Evolutionary conservation across 2,113 vertebrate genomes (phyloP), one percentile per base, ranked within the genome.

Genomic region (Phainopepla nitens): DNA sequence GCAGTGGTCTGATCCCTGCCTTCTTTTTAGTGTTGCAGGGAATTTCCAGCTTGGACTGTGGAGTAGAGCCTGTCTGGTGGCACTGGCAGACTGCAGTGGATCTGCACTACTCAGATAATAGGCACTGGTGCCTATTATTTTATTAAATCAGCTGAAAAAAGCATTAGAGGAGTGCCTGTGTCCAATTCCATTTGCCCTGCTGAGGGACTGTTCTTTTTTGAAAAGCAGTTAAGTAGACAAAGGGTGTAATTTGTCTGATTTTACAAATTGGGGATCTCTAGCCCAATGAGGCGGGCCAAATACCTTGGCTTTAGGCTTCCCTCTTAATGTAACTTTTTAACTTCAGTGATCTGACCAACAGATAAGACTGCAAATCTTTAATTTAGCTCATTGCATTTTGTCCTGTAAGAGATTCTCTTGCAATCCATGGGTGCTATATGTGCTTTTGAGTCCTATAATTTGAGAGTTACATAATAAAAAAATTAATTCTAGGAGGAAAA

Each of bases 401-500:
- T 75, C 35, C 2, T 22, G 27, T 60, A 80, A 54, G 5, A 44
- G 29, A 39, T 58, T 49, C 41, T 45, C 17, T 36, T 82, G 15
- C 24, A 53, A 1, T 66, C 39, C 12, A 2, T 27, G 15, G 22
- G 17, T 54, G 17, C 51, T 79, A 0, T 42, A 6, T 53, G 24
- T 62, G 29, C 35, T 62, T 94, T 57, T 62, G 57, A 85, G 20
- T 54, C 33, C 28, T 75, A 1, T 50, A 42, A 21, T 42, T 36
- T 35, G 44, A 44, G 41, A 70, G 7, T 49, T 65, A 73, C 84
- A 65, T 23, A 2, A 35, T 65, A 61, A 39, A 33, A 39, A 78
- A 54, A 45, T 24, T 20, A 45, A 57, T 60, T 58, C 8, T 33
- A 44, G 29, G 6, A 87, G 33, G 41, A 81, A 62, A 75, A 57